phyloP scores from a whole-genome alignment of 2,888 invertebrate genomes.

The Harpalus rubripes region DNA sequence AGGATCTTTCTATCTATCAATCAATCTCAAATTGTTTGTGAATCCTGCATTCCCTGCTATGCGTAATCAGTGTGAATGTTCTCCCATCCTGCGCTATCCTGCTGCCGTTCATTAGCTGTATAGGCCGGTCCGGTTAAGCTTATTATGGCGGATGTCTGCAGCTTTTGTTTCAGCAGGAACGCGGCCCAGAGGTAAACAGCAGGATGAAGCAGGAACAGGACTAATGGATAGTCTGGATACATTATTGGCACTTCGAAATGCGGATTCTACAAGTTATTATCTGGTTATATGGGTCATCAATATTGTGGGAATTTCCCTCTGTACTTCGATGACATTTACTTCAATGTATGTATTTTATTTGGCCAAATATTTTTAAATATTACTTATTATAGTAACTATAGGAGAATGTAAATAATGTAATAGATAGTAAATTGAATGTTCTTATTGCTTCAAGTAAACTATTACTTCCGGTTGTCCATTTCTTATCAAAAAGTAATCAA shows the following conservation, averaged over 20 bases:
- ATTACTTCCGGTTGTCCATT: too few relatives aligned
- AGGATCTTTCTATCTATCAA: too few relatives aligned
- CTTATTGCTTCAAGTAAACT: too few relatives aligned
- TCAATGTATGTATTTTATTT: neutral
- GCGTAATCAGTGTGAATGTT: neutral
- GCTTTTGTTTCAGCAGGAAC: conserved; percentile 40
- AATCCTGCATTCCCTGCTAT: neutral
- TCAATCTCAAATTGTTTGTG: too few relatives aligned
- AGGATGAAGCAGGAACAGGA: neutral
- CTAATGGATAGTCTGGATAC: conserved; percentile 34
- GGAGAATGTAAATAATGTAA: too few relatives aligned
- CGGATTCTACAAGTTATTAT: conserved; percentile 6
- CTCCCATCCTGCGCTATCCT: neutral
- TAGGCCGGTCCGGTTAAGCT: conserved; percentile 62
- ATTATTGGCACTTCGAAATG: conserved; percentile 30
- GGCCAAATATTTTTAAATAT: too few relatives aligned
- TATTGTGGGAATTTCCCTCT: neutral
- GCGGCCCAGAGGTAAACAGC: conserved; percentile 44
- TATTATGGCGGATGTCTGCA: conserved; percentile 63
- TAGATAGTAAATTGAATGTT: too few relatives aligned
- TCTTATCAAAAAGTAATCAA: too few relatives aligned
- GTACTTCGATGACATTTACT: too few relatives aligned
- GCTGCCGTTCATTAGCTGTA: conserved; percentile 61
- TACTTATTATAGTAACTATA: too few relatives aligned
- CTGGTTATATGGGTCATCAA: neutral